Base-by-base conservation (phyloP, 2,113 vertebrate genomes). In the Polyodon spathula region DNA sequence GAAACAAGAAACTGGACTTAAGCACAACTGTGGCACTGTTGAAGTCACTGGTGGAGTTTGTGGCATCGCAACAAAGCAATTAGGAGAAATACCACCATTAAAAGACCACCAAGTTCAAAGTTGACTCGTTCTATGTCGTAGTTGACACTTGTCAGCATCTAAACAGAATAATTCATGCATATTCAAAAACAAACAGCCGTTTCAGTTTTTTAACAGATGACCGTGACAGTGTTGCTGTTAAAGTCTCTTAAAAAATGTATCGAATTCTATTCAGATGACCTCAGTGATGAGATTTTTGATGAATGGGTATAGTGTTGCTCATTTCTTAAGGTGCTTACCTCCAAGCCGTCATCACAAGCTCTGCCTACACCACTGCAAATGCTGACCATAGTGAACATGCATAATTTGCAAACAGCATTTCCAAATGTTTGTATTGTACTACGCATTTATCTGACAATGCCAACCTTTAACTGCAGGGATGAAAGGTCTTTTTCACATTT, bases 261-360 rank as follows among this genome's bases (percentile, higher is more conserved):
- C 15, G 54, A 55, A 55, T 14, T 55, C 5, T 55, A 55, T 55
- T 55, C 54, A 55, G 54, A n/a, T 55, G 54, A 55, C 54, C 6
- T 55, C 12, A 55, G 37, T 55, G 54, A 55, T 11, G 15, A 16
- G 54, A 55, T 55, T n/a, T 55, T 55, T 55, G 54, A 55, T 11
- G 54, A 55, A 55, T 14, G 54, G 50, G 50, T 51, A 2, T 15
- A 55, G 10, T 16, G 1, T 17, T n/a, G 9, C 54, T 55, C 6
- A 10, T n/a, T 55, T 6, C 4, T 55, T 11, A 55, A 55, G 54
- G 8, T 37, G 10, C 15, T 55, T 55, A 4, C 54, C 54, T 55
- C 54, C 54, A n/a, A 16, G 12, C 54, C 10, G 15, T 14, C 10
- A 55, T 55, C 54, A 55, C 10, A 55, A 55, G 15, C 5, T n/a